A percentile compares a stretch with the other conserved stretches of the same genome.
phyloP scores from a whole-genome alignment of 2,113 vertebrate genomes.

The Sceloporus tristichus region DNA sequence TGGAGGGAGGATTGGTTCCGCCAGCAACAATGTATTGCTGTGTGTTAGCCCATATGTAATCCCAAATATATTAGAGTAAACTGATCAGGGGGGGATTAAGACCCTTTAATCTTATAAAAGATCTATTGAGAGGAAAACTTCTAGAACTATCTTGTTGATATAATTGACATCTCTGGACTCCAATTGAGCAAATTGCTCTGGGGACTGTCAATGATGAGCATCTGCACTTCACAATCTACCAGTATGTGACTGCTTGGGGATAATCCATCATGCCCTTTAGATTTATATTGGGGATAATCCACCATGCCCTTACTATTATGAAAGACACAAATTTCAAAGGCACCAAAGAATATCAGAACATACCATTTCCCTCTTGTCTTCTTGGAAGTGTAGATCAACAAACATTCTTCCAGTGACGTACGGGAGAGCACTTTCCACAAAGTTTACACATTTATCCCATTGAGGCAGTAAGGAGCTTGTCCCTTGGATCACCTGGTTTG shows the following conservation, averaged over 20 bases:
- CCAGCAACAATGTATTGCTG: too few species aligned
- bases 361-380: conserved; percentile 97
- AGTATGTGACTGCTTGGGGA: neutral
- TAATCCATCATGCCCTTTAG: neutral
- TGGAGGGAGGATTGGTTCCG: too few species aligned
- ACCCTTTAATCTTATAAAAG: neutral
- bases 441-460: conserved; percentile 97
- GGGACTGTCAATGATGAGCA: neutral
- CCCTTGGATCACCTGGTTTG: conserved; percentile 89
- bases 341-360: conserved; percentile 47
- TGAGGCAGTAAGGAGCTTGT: conserved; percentile 91
- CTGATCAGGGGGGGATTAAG: neutral
- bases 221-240: neutral
- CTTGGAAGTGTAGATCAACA: conserved; percentile 92
- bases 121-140: neutral
- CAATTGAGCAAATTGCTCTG: neutral
- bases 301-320: neutral
- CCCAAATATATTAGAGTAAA: neutral
- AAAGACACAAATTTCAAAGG: neutral
- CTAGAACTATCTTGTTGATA: neutral
- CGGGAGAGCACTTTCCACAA: conserved; percentile 89
- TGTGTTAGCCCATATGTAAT: neutral
- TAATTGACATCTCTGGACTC: neutral
- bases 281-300: neutral
- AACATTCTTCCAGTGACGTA: conserved; percentile 93